These are phyloP conservation scores for Limanda limanda DNA, from an alignment of 2,113 vertebrate genomes.

Conservation along the genomic window DNA sequence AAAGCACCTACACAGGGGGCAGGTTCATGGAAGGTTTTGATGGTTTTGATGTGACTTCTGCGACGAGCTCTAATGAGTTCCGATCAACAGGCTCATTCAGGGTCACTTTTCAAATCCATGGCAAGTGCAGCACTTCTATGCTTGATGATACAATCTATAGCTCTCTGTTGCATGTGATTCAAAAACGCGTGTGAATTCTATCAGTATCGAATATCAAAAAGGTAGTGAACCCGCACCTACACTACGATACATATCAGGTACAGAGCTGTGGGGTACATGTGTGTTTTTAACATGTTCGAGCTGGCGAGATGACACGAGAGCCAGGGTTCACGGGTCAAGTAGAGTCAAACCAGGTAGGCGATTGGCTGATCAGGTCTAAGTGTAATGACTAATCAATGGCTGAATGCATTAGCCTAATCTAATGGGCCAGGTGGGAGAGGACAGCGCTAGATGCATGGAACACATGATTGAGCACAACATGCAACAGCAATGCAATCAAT, in stretches of 20 bases:
- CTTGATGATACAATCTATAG: constrained; percentile 64
- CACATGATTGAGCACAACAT: constrained; percentile 92
- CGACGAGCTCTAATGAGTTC: constrained; percentile 12
- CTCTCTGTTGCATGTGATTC: constrained; percentile 71
- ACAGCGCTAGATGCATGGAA: constrained; percentile 92
- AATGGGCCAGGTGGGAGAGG: constrained; percentile 94
- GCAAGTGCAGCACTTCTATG: constrained; percentile 39
- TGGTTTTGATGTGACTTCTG: constrained; percentile 21
- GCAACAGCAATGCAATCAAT: constrained; percentile 92
- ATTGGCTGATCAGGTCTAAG: constrained; percentile 94
- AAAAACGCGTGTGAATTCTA: constrained; percentile 45
- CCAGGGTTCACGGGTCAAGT: constrained; percentile 74
- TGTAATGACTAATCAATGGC: constrained; percentile 98
- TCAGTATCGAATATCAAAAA: constrained; percentile 60
- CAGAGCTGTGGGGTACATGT: constrained; percentile 36
- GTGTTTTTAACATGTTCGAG: constrained; percentile 67
- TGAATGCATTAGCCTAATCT: constrained; percentile 98
- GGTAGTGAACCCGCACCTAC: constrained; percentile 33
- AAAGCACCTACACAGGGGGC: neutral
- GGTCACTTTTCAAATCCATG: constrained; percentile 46
- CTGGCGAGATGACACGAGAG: constrained; percentile 53
- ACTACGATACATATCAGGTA: constrained; percentile 13
- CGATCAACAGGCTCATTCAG: constrained; percentile 40
- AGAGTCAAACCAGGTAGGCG: constrained; percentile 85
- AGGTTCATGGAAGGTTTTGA: neutral